Conservation (phyloP, 1,140 invertebrate species). For the Drosophila quadrilineata region DNA sequence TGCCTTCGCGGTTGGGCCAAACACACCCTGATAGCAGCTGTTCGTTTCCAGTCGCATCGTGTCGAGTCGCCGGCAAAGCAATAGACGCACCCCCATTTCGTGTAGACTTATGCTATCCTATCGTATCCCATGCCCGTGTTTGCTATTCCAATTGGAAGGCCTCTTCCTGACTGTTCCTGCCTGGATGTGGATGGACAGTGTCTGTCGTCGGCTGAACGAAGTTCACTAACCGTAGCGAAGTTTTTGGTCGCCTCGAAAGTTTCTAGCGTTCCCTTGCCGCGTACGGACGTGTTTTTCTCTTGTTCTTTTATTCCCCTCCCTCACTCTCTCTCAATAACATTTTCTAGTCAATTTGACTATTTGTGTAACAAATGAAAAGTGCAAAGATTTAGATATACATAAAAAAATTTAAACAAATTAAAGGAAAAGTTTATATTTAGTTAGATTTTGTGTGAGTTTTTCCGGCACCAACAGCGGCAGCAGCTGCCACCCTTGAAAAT, state of each 20-base stretch:
- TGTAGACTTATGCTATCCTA: slow-evolving; percentile 39
- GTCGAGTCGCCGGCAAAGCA: slow-evolving; percentile 20
- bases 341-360: too few relatives aligned
- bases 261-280: slow-evolving; percentile 56
- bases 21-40: slow-evolving; percentile 58
- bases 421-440: background rate
- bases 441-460: background rate
- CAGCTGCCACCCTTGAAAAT: slow-evolving; percentile 43
- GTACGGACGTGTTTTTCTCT: slow-evolving; percentile 48
- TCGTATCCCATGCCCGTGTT: slow-evolving; percentile 57
- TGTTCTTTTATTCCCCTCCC: background rate
- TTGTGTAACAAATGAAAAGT: too few relatives aligned
- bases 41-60: slow-evolving; percentile 36
- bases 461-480: slow-evolving; percentile 4
- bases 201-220: slow-evolving; percentile 33
- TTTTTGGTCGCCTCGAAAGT: slow-evolving; percentile 39
- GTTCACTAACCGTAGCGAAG: slow-evolving; percentile 67
- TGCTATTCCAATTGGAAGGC: slow-evolving; percentile 64
- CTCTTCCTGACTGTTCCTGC: slow-evolving; percentile 42
- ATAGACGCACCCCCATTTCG: slow-evolving; percentile 42
- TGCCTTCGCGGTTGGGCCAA: slow-evolving; percentile 48
- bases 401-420: background rate
- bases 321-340: background rate
- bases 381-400: background rate
- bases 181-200: slow-evolving; percentile 24